These are phyloP conservation scores for Nebria salina DNA, from an alignment of 2,888 invertebrate genomes.

Conservation along the genomic window DNA sequence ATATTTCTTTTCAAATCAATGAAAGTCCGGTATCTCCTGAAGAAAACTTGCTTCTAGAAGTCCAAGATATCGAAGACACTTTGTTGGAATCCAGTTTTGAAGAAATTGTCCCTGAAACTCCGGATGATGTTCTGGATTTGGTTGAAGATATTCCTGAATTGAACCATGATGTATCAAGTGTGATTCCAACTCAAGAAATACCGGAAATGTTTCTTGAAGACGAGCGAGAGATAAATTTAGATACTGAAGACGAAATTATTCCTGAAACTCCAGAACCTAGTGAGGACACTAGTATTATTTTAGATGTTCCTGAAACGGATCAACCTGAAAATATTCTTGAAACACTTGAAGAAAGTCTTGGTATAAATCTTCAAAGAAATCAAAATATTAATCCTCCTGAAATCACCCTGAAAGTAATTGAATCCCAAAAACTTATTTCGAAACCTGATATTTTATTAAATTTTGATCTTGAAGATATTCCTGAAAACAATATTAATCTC, in stretches of 20 bases:
- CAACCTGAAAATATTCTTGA: not conserved
- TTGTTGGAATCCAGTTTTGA: not conserved
- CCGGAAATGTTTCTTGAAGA: not conserved
- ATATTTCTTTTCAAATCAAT: not conserved
- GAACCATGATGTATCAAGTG: not conserved
- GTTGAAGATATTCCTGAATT: not conserved
- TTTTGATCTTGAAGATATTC: not conserved
- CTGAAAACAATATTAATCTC: not conserved
- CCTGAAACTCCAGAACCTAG: not conserved
- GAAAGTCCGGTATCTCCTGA: not conserved
- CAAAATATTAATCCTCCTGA: not conserved
- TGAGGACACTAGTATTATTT: not conserved
- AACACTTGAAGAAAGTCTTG: not conserved
- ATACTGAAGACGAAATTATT: slow-evolving; percentile 7
- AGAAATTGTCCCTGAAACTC: not conserved
- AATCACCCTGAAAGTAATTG: not conserved
- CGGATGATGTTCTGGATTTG: not conserved
- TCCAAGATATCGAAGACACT: not conserved
- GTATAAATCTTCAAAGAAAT: not conserved
- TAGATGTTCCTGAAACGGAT: slow-evolving; percentile 1
- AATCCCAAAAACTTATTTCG: not conserved
- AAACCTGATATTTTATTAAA: not conserved
- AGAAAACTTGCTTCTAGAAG: not conserved
- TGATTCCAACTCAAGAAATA: not conserved
- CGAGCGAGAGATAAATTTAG: not conserved